Evolutionary conservation across 1,140 invertebrate species (phyloP).

Genomic region (Brachionus calyciflorus): DNA sequence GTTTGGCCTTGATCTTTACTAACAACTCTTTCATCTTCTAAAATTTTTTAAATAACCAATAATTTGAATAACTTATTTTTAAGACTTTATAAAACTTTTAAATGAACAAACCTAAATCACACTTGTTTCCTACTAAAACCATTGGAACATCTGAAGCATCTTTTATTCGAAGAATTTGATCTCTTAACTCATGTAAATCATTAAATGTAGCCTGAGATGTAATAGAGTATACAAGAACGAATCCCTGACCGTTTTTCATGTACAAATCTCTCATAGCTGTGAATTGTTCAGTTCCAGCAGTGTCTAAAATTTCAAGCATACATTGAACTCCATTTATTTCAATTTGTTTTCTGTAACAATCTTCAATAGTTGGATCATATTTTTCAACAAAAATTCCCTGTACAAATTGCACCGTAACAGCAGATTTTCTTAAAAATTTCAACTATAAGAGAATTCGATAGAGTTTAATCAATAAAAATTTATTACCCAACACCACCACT

Average conservation of each 20-base stretch:
- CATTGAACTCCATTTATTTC: constrained; percentile 98
- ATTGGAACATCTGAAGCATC: constrained; percentile 81
- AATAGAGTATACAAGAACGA: constrained; percentile 97
- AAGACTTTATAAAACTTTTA: too few relatives aligned
- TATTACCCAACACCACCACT: constrained; percentile 93
- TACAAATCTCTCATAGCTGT: constrained; percentile 99
- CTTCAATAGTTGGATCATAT: constrained; percentile 98
- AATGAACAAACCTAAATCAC: too few relatives aligned
- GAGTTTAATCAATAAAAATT: not conserved
- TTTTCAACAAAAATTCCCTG: constrained; percentile 99
- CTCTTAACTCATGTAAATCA: constrained; percentile 93
- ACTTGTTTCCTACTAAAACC: constrained; percentile 99
- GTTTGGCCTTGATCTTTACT: constrained; percentile 87
- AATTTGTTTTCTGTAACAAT: constrained; percentile 72
- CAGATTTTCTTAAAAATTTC: constrained; percentile 36
- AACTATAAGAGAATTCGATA: not conserved
- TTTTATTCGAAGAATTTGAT: constrained; percentile 98
- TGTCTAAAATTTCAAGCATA: constrained; percentile 98
- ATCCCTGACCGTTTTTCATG: constrained; percentile 99
- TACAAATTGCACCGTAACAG: constrained; percentile 86
- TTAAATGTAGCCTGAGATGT: constrained; percentile 99
- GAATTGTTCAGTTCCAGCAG: constrained; percentile 99
- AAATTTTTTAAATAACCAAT: too few relatives aligned
- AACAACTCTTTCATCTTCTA: constrained; percentile 96
- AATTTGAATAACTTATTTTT: too few relatives aligned